Base-by-base conservation (phyloP, 2,113 vertebrate species). In the Oxyruncus cristatus region DNA sequence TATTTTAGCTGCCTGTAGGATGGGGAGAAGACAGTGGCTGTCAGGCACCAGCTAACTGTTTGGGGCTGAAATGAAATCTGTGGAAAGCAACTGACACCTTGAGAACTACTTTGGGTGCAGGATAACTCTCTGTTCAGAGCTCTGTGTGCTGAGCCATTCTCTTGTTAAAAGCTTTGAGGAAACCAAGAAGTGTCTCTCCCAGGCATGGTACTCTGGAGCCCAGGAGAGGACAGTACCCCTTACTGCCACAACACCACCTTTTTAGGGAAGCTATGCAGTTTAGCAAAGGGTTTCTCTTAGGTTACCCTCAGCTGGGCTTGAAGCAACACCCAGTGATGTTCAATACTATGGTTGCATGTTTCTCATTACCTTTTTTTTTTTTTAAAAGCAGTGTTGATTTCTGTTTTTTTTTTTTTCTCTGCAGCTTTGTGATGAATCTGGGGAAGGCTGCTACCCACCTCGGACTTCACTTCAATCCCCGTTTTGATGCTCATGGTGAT, bases 381-480 rank as follows among this genome's bases (percentile, higher is more conserved):
- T 47, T 70, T 63, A 22, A 37, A 18, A 70, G n/a, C 7, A n/a
- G 5, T 23, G 65, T 23, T 58, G 27, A 62, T 52, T 16, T 66
- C 35, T 62, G 16, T 4, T 33, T 22, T 11, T 18, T 33, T 22
- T 11, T 18, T 65, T 56, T 56, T n/a, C n/a, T 87, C 73, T 94
- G 53, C 75, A 99, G 99, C 91, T 99, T 99, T 92, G 97, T 97
- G 87, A 89, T 99, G 13, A 99, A 99, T 89, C 97, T 99, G 11
- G 99, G 99, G 78, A 97, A 95, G 73, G 97, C 97, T 70, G 27
- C 63, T 21, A 95, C 98, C 8, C 94, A 98, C 46, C 28, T 99
- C 3, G 97, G 98, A 3, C 94, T 99, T 70, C 99, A 99, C 94
- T 99, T 99, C 85, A 99, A 99, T 63, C 98, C 99, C 14, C 99